These are phyloP conservation scores for Tenthredo amoena DNA, from an alignment of 2,888 invertebrate genomes.

Conservation along the genomic window DNA sequence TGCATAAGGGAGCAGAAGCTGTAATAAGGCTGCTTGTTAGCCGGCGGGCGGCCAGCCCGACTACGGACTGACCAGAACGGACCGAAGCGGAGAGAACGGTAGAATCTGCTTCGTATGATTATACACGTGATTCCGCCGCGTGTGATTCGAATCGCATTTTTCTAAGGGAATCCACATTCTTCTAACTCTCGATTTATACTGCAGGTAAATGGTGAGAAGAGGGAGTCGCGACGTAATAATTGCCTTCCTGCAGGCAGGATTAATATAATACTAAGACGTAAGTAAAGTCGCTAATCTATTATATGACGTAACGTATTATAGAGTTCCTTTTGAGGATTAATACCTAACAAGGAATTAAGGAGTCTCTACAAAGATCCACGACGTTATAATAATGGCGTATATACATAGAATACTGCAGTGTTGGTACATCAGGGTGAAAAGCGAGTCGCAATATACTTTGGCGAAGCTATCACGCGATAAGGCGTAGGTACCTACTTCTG, in stretches of 20 bases:
- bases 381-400: background rate
- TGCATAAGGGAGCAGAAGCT: constrained; percentile 52
- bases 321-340: constrained; percentile 29
- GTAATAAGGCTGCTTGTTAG: constrained; percentile 53
- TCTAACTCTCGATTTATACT: background rate
- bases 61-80: constrained; percentile 27
- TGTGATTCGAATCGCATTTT: constrained; percentile 36
- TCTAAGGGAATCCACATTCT: constrained; percentile 35
- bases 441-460: constrained; percentile 22
- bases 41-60: constrained; percentile 41
- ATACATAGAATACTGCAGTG: background rate
- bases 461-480: constrained; percentile 44
- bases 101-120: constrained; percentile 36
- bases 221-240: constrained; percentile 31
- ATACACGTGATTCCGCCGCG: constrained; percentile 42
- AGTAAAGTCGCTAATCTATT: constrained; percentile 42
- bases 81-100: constrained; percentile 29
- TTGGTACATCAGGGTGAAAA: background rate
- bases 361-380: background rate
- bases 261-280: constrained; percentile 41
- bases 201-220: background rate
- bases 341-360: constrained; percentile 20
- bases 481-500: constrained; percentile 41
- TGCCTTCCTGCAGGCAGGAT: background rate
- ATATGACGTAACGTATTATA: background rate